Evolutionary conservation across 2,888 invertebrate species (phyloP).

Genomic region (Marronus borbonicus): DNA sequence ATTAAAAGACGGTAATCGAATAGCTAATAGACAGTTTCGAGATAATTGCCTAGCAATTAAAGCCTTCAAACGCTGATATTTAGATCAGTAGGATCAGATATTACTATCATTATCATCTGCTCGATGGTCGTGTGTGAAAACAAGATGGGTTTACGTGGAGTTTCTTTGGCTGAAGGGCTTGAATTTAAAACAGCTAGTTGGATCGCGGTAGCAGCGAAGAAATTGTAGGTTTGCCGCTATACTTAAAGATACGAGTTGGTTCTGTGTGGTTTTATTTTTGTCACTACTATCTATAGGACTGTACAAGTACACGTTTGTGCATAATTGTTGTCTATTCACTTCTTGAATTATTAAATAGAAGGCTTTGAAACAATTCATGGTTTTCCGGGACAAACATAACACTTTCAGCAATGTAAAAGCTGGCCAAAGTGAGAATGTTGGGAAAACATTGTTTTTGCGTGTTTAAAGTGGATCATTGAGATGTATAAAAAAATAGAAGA

Average conservation of each 20-base stretch:
- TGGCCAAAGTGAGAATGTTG: no score
- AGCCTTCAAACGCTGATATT: slow-evolving; percentile 31
- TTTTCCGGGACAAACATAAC: no score
- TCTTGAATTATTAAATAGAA: no score
- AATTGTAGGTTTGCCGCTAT: slow-evolving; percentile 24
- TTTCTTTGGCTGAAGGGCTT: slow-evolving; percentile 29
- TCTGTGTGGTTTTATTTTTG: slow-evolving; percentile 12
- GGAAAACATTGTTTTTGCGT: no score
- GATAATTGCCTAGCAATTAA: slow-evolving; percentile 40
- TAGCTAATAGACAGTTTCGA: slow-evolving; percentile 12
- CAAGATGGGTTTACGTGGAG: not conserved
- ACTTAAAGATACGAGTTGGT: not conserved
- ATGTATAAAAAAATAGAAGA: no score
- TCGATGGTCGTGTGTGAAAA: not conserved
- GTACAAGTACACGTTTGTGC: no score
- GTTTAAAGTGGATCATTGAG: no score
- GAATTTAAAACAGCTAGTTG: slow-evolving; percentile 23
- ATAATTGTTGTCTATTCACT: no score
- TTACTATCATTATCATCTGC: slow-evolving; percentile 17
- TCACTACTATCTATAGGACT: not conserved
- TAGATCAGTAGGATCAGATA: slow-evolving; percentile 16
- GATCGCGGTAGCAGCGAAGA: slow-evolving; percentile 27
- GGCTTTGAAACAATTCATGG: no score
- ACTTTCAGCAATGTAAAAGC: no score
- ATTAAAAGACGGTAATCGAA: slow-evolving; percentile 6